Evolutionary conservation across 1,140 invertebrate species (phyloP).

Genomic region (Pseudomyrmex dendroicus): DNA sequence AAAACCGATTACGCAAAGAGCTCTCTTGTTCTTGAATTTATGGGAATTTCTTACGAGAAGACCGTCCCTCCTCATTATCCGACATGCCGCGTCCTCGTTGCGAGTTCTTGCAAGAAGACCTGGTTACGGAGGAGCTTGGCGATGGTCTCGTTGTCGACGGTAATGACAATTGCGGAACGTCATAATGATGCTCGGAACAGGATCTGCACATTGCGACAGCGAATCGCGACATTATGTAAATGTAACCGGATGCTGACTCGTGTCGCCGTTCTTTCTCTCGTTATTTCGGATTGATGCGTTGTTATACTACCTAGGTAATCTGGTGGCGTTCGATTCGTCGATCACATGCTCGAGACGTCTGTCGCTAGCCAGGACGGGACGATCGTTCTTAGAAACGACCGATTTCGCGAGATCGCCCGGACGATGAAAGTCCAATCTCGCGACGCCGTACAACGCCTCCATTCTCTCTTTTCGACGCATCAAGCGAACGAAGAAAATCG

Average conservation of each 20-base stretch:
- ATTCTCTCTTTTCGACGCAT: conserved; percentile 90
- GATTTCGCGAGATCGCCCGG: conserved; percentile 91
- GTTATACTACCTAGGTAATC: conserved; percentile 71
- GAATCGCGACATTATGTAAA: conserved; percentile 85
- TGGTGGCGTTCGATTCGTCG: conserved; percentile 65
- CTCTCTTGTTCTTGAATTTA: conserved; percentile 87
- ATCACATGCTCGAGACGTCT: conserved; percentile 68
- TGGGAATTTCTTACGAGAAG: conserved; percentile 66
- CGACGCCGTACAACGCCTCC: conserved; percentile 92
- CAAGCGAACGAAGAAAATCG: conserved; percentile 90
- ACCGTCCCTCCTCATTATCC: conserved; percentile 71
- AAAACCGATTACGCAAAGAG: conserved; percentile 60
- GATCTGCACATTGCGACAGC: conserved; percentile 87
- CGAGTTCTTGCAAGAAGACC: conserved; percentile 87
- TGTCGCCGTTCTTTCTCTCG: not conserved
- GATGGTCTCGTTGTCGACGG: conserved; percentile 86
- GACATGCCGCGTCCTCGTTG: conserved; percentile 64
- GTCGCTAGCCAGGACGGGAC: conserved; percentile 62
- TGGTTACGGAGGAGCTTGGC: conserved; percentile 80
- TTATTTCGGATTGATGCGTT: conserved; percentile 23
- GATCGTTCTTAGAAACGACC: conserved; percentile 85
- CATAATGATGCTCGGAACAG: conserved; percentile 93
- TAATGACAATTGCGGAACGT: conserved; percentile 92
- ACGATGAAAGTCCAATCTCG: conserved; percentile 91
- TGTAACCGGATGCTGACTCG: conserved; percentile 56